Evolutionary conservation across 2,113 vertebrate genomes (phyloP), one percentile per base, ranked within the genome.

Genomic region (Coptodon rendalli): DNA sequence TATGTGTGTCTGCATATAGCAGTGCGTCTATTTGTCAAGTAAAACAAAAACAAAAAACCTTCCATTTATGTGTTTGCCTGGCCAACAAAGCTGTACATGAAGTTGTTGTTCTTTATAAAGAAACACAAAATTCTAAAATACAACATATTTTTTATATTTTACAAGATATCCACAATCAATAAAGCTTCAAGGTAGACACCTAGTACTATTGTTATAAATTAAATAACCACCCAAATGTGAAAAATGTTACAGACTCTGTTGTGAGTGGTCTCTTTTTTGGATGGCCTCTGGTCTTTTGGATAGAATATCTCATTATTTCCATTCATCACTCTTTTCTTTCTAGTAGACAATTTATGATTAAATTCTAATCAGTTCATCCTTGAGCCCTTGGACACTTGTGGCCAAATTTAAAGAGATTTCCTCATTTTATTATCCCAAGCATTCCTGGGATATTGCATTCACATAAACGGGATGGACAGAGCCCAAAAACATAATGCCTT

Each of bases 1-100:
- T 48, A 45, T 73, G 68, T 10, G 22, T 73, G 9, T 73, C 68
- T 73, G 22, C 29, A 73, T 29, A 76, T 48, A 48, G 22, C 9
- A 29, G 13, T 29, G 71, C 48, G 2, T 27, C 16, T 11, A 29
- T 76, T 48, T 48, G 14, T 48, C 12, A 27, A 73, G 14, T 76
- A 17, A 76, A 76, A 73, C 40, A 54, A 22, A 54, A 13, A 43
- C 5, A 12, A 73, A 48, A 76, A 24, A 10, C 6, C 24, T 76
- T 48, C 14, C 68, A 17, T 48, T 10, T 48, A 29, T 48, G 40
- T 0, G 0, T 76, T 48, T 7, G 4, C 40, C 9, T 48, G 24
- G 14, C 24, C 43, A 50, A 78, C 24, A 50, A 78, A 78, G 43
- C 40, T 29, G 6, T 4, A 48, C 14, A 48, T 45, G 22, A 48